Conservation (phyloP, 2,797 vertebrate species). For the Acrossocheilus wenchowensis region DNA sequence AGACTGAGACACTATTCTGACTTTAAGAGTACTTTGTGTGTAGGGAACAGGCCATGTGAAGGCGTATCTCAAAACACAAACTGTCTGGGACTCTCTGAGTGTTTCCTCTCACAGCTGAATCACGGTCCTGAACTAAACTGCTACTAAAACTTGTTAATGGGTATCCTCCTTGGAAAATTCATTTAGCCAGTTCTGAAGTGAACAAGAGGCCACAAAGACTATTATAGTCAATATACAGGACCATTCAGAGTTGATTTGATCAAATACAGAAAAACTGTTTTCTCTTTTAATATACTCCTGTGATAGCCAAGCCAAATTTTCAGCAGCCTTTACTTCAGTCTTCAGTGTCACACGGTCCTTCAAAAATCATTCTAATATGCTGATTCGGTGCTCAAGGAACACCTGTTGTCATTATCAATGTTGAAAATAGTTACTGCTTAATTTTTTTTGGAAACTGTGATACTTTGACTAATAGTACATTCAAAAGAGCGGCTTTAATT, state of each 20-base stretch:
- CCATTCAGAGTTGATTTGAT: neutral
- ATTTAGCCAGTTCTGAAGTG: neutral
- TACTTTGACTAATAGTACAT: neutral
- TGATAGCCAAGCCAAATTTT: too few relatives aligned
- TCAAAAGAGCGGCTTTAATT: neutral
- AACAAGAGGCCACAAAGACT: neutral
- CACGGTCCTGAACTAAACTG: conserved; percentile 12
- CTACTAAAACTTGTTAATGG: conserved; percentile 13
- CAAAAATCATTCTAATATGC: neutral
- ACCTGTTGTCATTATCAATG: neutral
- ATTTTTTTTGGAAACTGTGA: neutral
- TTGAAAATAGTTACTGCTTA: neutral
- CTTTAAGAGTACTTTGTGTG: conserved; percentile 39
- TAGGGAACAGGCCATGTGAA: conserved; percentile 14
- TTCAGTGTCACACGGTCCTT: neutral
- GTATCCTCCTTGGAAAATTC: conserved; percentile 1
- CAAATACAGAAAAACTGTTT: neutral
- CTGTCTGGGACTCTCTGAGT: conserved; percentile 26
- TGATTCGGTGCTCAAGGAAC: neutral
- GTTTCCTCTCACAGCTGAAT: conserved; percentile 26
- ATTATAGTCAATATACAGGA: neutral
- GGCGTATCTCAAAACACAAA: conserved; percentile 50
- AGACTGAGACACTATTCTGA: conserved; percentile 54
- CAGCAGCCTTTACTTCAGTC: neutral
- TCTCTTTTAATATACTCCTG: neutral